Percentiles rank a stretch among this genome's conserved stretches.
phyloP scores from a whole-genome alignment of 2,888 invertebrate species.

The Arge pagana region DNA sequence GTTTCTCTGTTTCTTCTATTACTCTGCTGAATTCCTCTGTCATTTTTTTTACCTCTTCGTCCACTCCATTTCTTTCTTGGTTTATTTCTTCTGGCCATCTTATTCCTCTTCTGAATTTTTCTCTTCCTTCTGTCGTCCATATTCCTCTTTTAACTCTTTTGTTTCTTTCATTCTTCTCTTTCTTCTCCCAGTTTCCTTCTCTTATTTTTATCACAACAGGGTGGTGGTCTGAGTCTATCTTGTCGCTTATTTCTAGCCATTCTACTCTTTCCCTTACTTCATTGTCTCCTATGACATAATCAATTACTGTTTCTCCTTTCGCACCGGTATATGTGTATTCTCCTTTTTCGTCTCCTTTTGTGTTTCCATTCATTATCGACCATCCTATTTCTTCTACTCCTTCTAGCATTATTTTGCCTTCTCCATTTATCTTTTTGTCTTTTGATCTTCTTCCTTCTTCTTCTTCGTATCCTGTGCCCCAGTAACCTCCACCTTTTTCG shows the following conservation, averaged over 20 bases:
- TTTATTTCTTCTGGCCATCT: too few relatives aligned
- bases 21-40: not conserved
- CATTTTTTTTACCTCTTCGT: not conserved
- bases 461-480: too few relatives aligned
- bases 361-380: too few relatives aligned
- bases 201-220: conserved; percentile 21
- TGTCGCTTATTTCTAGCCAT: conserved; percentile 12
- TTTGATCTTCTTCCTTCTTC: too few relatives aligned
- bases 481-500: too few relatives aligned
- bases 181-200: not conserved
- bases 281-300: not conserved
- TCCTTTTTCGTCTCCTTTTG: too few relatives aligned
- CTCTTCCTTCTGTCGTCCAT: too few relatives aligned
- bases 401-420: too few relatives aligned
- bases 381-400: too few relatives aligned
- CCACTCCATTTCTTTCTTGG: not conserved
- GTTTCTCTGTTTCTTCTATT: not conserved
- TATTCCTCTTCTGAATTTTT: not conserved
- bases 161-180: not conserved
- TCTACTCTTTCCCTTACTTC: conserved; percentile 26
- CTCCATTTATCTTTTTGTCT: too few relatives aligned
- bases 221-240: conserved; percentile 17
- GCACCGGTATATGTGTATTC: not conserved
- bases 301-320: not conserved
- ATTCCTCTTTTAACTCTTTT: too few relatives aligned